Conservation (phyloP, 1,140 invertebrate species). For the Microplitis mediator region DNA sequence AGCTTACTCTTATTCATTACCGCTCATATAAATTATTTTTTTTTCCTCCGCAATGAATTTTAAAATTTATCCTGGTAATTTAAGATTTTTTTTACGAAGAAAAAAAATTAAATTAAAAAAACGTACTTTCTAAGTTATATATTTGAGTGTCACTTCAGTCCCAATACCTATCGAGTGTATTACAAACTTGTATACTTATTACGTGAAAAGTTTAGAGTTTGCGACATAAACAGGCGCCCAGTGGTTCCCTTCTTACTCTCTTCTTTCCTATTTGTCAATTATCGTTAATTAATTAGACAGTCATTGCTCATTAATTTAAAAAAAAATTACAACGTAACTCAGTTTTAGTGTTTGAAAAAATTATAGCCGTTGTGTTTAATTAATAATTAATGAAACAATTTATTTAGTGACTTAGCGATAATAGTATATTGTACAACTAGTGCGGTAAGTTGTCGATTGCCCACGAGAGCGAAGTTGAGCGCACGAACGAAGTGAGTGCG, state of each 20-base stretch:
- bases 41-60: background rate
- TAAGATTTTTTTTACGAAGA: background rate
- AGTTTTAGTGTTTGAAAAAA: background rate
- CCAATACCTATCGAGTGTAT: too few relatives aligned
- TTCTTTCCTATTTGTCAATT: background rate
- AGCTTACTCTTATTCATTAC: background rate
- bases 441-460: too few relatives aligned
- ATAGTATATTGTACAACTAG: too few relatives aligned
- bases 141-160: background rate
- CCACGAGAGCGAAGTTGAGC: too few relatives aligned
- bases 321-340: background rate
- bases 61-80: background rate
- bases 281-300: conserved; percentile 23
- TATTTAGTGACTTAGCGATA: background rate
- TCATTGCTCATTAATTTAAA: conserved; percentile 16
- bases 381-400: background rate
- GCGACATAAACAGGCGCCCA: conserved; percentile 13
- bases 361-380: background rate
- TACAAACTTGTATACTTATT: background rate
- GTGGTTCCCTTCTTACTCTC: background rate
- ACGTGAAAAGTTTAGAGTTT: conserved; percentile 9
- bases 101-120: conserved; percentile 34
- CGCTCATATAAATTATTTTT: background rate
- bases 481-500: too few relatives aligned
- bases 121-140: conserved; percentile 38